Base-by-base conservation (phyloP, 2,888 invertebrate species). In the Chironomus riparius region DNA sequence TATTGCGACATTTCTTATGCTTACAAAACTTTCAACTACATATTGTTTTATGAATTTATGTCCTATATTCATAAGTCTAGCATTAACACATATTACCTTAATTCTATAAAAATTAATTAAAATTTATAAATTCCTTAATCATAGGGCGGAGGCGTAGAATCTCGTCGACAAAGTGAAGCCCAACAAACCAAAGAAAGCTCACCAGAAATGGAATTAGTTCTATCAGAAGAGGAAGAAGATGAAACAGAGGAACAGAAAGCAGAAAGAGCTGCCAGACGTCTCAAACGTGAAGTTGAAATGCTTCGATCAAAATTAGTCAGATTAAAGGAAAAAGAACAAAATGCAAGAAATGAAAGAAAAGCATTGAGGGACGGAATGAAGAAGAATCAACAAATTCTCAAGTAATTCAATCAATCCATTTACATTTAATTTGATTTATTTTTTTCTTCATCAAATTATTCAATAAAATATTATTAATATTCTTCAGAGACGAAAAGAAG, bases 311-410 rank as follows among this genome's bases (percentile, higher is more conserved):
- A 87, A 80, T 79, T 87, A 6, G 82, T 85, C 22, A 86, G 85
- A 78, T 81, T 85, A 77, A 89, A 89, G 80, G 90, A 89, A 77
- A 91, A 91, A 80, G 87, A 89, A 78, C 86, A 86, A 77, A 87
- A 91, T 77, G 92, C 94, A 79, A 90, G 91, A 80, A 90, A 90
- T 81, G 95, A 95, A 80, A 86, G 94, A 78, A 87, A 89, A 80
- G 92, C 88, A 13, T 87, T 93, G 76, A 92, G 92, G 80, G 91
- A 92, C 81, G 89, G 92, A 76, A 89, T 94, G 81, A 93, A 92
- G 80, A 93, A 92, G 81, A 90, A 93, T 82, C 93, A 93, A 79
- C 87, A 88, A 7, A 87, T 90, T 74, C 87, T 93, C 75, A 91
- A 90, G 89, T 89, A 79, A 78, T 80, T 68, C 3, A 61, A 61